These are phyloP conservation scores for Drosophila rhopaloa DNA, from an alignment of 1,140 invertebrate genomes.

Conservation along the genomic window DNA sequence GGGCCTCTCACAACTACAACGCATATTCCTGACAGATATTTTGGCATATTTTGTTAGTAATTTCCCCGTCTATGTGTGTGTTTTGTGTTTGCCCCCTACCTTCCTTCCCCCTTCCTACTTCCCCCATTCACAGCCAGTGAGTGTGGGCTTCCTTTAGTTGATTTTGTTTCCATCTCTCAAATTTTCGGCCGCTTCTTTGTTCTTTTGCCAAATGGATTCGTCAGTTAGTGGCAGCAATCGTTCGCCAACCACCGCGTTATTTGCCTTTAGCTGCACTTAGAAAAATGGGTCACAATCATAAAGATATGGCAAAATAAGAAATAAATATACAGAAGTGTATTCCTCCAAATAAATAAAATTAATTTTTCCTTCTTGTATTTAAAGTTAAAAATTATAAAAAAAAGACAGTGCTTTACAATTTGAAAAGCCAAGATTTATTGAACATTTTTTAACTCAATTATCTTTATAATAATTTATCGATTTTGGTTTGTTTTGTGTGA, in stretches of 20 bases:
- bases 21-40: conserved; percentile 51
- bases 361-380: no score
- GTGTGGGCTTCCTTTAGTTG: conserved; percentile 56
- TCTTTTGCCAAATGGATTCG: conserved; percentile 18
- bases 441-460: no score
- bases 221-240: conserved; percentile 47
- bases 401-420: no score
- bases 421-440: no score
- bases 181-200: neutral
- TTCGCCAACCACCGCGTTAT: conserved; percentile 9
- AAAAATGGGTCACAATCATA: neutral
- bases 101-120: no score
- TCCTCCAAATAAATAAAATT: no score
- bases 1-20: conserved; percentile 28
- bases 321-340: no score
- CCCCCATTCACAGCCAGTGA: conserved; percentile 4
- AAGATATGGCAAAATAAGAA: no score
- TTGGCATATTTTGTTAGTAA: conserved; percentile 38
- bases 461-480: no score
- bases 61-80: neutral
- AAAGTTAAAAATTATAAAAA: no score
- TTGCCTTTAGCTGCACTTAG: conserved; percentile 7
- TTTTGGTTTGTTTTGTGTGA: no score
- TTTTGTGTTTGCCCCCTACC: neutral
- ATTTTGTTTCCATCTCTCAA: conserved; percentile 59